Percentiles rank a stretch among this genome's conserved stretches.
Evolutionary conservation across 2,797 vertebrate genomes (phyloP).

Genomic region (Emys orbicularis): DNA sequence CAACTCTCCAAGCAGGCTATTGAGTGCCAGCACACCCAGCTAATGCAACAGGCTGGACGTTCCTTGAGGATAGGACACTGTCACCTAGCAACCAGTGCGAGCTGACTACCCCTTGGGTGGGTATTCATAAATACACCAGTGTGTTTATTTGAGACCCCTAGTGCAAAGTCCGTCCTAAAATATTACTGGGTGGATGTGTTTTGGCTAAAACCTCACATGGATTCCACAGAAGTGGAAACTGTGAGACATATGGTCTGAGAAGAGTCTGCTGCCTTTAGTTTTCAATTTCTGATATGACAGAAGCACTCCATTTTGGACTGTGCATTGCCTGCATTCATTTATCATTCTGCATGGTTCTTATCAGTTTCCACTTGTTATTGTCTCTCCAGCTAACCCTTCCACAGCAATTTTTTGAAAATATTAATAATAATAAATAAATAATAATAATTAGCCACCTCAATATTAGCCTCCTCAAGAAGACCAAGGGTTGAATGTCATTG

Average conservation of each 20-base stretch:
- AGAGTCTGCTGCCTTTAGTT: not conserved
- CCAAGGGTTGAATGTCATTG: not conserved
- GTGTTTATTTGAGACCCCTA: not conserved
- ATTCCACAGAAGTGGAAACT: not conserved
- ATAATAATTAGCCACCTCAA: not conserved
- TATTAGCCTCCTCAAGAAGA: not conserved
- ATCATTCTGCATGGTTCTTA: not conserved
- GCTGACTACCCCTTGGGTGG: not conserved
- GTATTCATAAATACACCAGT: not conserved
- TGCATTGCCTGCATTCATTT: not conserved
- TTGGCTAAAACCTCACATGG: not conserved
- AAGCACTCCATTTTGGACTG: not conserved
- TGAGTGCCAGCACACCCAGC: not conserved
- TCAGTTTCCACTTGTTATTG: not conserved
- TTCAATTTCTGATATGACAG: rapidly evolving
- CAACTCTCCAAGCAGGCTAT: not conserved
- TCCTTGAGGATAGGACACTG: not conserved
- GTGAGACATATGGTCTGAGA: not conserved
- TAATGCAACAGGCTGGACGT: not conserved
- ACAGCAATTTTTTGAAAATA: not conserved
- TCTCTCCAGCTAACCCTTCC: not conserved
- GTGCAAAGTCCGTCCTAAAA: not conserved
- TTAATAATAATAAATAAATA: too few relatives aligned
- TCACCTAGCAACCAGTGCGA: not conserved
- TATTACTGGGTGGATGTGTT: rapidly evolving